phyloP scores from a whole-genome alignment of 2,888 invertebrate species.

The Epinotia nisella region DNA sequence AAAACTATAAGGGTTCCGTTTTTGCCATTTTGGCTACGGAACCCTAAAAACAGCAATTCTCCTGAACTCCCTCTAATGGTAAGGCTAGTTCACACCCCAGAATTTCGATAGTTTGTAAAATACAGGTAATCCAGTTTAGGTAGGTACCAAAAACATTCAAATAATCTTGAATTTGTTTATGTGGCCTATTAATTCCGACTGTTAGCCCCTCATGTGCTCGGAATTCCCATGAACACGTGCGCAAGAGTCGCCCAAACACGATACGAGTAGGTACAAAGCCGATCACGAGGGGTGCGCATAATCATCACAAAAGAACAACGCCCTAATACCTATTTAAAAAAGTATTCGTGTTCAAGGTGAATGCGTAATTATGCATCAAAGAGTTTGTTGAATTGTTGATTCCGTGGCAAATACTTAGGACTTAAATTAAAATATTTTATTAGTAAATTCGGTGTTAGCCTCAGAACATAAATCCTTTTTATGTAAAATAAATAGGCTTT shows the following conservation, averaged over 20 bases:
- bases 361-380: constrained; percentile 24
- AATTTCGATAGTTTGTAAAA: no score
- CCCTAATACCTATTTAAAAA: constrained; percentile 36
- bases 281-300: constrained; percentile 36
- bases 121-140: no score
- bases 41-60: no score
- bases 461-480: no score
- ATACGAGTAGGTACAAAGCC: constrained; percentile 32
- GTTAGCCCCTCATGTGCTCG: constrained; percentile 25
- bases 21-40: no score
- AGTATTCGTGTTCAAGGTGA: constrained; percentile 34
- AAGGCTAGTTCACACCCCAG: no score
- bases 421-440: no score
- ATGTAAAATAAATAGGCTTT: no score
- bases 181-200: constrained; percentile 13
- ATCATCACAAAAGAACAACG: constrained; percentile 41
- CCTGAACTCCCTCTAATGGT: no score
- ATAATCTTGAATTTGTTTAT: neutral
- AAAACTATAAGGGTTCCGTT: no score
- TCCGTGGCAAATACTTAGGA: neutral
- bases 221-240: constrained; percentile 45
- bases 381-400: constrained; percentile 2
- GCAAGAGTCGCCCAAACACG: constrained; percentile 37
- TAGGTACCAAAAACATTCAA: no score
- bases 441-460: no score